Evolutionary conservation across 2,888 invertebrate genomes (phyloP), one percentile per base, ranked within the genome.

Genomic region (Bibio marci): DNA sequence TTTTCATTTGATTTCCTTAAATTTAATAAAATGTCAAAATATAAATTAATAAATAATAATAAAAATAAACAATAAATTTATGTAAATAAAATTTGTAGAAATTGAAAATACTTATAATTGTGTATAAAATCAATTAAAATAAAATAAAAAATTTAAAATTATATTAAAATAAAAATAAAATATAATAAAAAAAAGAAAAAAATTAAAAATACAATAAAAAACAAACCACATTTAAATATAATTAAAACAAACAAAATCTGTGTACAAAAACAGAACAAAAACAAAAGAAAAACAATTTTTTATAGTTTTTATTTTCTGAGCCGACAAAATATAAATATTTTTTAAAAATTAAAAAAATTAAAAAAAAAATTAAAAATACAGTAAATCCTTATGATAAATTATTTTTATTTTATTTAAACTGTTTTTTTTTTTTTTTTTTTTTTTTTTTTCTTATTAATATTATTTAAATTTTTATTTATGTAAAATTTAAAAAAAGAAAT

Each of bases 221-320:
- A 33, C 18, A n/a, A n/a, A n/a, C n/a, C n/a, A n/a, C n/a, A n/a
- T n/a, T 33, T 33, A 33, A 33, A 33, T 33, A 22, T 33, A 19
- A 22, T n/a, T n/a, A 33, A 33, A 22, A 22, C n/a, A n/a, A n/a
- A n/a, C n/a, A n/a, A n/a, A n/a, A n/a, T n/a, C n/a, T n/a, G n/a
- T n/a, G n/a, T n/a, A 33, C n/a, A 6, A 32, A 32, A 18, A n/a
- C n/a, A n/a, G n/a, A n/a, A 32, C 4, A 13, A 33, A 33, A n/a
- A n/a, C 18, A 22, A 7, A n/a, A 33, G 18, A 13, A 18, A 19
- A 13, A 33, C 22, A 8, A 22, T 33, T 33, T 33, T 33, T n/a
- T 22, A 4, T 19, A 6, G 33, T 22, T 33, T 22, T 33, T 22
- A 17, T 32, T 32, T 32, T n/a, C n/a, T n/a, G n/a, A n/a, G n/a